Evolutionary conservation across 2,888 invertebrate species (phyloP), one percentile per base, ranked within the genome.

Genomic region (Phania funesta): DNA sequence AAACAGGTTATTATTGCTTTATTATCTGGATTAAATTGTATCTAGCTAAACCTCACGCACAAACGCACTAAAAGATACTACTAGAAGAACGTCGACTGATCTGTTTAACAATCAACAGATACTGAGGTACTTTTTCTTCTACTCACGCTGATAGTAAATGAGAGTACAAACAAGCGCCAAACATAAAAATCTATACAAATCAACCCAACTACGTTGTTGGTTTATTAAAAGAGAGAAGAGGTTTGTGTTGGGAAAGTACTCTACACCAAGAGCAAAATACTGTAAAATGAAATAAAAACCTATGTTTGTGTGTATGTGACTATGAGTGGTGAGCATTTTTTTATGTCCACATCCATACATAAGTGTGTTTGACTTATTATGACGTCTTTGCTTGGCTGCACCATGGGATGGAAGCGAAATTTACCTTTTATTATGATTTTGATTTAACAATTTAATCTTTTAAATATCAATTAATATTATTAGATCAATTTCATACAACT

Each of bases 101-200:
- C 78, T 71, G 81, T 67, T 70, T 65, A 78, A 70, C 67, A 78
- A 82, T 70, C 68, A 78, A 70, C 74, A 82, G 74, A 82, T 82
- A 82, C 71, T 74, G 68, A 67, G 74, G 77, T 74, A 74, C 52
- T 74, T 50, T 67, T 64, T 54, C 20, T 77, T 35, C 18, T 24
- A 18, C 32, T 62, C 60, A 41, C 24, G 41, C 52, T 64, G 64
- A 68, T 77, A 68, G 54, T 73, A 48, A 44, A 29, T 29, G 29
- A 29, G 7, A 9, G 35, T 44, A 44, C 22, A 41, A 48, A 46
- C 29, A 18, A 60, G 41, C 56, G 60, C 46, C 46, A 35, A 62
- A 46, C 24, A 54, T 44, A 16, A 16, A 18, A 9, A 44, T 16
- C 7, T n/a, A 4, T 41, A n/a, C 41, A 13, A 1, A 41, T 5